Percentiles rank a stretch among this genome's conserved stretches.
phyloP scores from a whole-genome alignment of 2,113 vertebrate genomes.

The Cochlearius cochlearius region DNA sequence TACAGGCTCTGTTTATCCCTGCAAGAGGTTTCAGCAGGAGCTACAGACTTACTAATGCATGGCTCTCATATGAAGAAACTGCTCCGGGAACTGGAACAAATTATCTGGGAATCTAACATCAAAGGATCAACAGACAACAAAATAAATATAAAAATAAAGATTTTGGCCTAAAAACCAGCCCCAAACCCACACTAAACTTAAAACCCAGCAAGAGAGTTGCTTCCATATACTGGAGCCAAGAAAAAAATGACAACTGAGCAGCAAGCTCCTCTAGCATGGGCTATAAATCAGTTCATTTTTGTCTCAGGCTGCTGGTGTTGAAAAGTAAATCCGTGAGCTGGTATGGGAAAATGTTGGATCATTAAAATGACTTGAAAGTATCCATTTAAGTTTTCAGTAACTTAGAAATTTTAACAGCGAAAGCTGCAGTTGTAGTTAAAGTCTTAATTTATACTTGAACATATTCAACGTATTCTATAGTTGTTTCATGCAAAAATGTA shows the following conservation, averaged over 20 bases:
- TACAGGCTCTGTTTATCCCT: neutral
- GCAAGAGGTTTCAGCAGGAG: neutral
- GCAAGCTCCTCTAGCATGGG: neutral
- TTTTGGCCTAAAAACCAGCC: neutral
- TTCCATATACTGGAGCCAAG: conserved; percentile 15
- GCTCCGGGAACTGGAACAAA: conserved; percentile 10
- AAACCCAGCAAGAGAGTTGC: neutral
- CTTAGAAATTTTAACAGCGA: neutral
- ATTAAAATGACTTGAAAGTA: neutral
- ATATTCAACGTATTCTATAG: neutral
- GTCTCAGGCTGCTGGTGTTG: neutral
- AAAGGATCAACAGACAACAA: neutral
- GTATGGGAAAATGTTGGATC: neutral
- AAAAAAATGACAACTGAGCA: neutral
- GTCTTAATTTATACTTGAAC: neutral
- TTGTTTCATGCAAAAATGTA: neutral
- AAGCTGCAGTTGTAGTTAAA: neutral
- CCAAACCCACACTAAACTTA: neutral
- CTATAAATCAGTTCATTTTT: neutral
- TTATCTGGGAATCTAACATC: neutral
- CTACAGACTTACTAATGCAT: neutral
- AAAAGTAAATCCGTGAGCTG: neutral
- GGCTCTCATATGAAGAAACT: neutral
- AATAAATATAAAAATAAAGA: conserved; percentile 5
- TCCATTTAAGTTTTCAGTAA: neutral